Conservation (phyloP, 2,113 vertebrate species). For the Vombatus ursinus region DNA sequence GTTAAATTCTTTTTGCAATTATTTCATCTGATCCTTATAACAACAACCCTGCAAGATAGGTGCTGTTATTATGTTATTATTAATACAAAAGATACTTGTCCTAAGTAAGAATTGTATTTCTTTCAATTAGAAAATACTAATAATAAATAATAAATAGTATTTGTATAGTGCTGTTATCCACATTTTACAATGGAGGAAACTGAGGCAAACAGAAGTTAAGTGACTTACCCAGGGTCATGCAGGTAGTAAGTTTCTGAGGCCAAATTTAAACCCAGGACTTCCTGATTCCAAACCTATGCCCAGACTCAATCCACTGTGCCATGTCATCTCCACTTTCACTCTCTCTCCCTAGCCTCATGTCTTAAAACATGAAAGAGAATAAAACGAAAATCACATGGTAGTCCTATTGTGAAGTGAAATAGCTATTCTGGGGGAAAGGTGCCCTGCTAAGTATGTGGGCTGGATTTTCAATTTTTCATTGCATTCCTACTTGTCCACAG, state of each 20-base stretch:
- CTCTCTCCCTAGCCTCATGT: not conserved
- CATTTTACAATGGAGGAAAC: not conserved
- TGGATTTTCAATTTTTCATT: slow-evolving; percentile 47
- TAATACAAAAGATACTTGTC: too few relatives aligned
- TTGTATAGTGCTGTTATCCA: not conserved
- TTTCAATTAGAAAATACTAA: too few relatives aligned
- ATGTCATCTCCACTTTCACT: not conserved
- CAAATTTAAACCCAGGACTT: not conserved
- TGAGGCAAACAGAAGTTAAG: not conserved
- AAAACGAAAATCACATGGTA: not conserved
- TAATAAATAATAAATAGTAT: too few relatives aligned
- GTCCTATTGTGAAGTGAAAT: slow-evolving; percentile 31
- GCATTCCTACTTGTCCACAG: slow-evolving; percentile 55
- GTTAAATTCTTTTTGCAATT: not conserved
- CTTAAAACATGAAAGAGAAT: not conserved
- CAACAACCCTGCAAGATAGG: not conserved
- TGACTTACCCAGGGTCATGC: not conserved
- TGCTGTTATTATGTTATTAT: not conserved
- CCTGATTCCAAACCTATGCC: not conserved
- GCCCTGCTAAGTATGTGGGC: not conserved
- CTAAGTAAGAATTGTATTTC: too few relatives aligned
- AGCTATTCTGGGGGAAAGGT: slow-evolving; percentile 15
- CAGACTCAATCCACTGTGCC: not conserved
- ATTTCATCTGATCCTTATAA: not conserved
- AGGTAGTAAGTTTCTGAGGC: not conserved